Evolutionary conservation across 35 echinoderm and acorn worm genomes (phyloP).

Genomic region (Acanthaster planci): DNA sequence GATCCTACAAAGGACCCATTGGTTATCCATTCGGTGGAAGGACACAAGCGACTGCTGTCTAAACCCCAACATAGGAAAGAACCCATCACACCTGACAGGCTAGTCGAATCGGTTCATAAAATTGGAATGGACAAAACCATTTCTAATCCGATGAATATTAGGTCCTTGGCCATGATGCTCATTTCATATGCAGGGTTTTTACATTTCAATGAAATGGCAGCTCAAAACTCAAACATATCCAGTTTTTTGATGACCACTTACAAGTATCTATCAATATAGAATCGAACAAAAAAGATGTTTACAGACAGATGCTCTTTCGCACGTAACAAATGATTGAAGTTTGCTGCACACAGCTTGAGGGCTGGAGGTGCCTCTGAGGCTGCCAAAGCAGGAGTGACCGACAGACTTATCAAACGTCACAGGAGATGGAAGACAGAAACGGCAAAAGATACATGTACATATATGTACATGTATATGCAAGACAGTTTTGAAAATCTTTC

Average conservation of each 20-base stretch:
- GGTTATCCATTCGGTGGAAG: neutral
- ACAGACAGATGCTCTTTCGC: neutral
- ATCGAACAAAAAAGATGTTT: neutral
- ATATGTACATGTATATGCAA: slow-evolving; percentile 34
- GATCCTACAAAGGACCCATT: slow-evolving; percentile 11
- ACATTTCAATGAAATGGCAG: slow-evolving; percentile 19
- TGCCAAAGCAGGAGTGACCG: slow-evolving; percentile 36
- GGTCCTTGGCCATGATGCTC: no score
- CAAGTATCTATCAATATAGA: neutral
- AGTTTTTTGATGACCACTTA: neutral
- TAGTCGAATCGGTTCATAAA: neutral
- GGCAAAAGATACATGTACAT: slow-evolving; percentile 31
- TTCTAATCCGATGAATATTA: neutral
- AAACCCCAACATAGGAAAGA: slow-evolving; percentile 7
- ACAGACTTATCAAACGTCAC: slow-evolving; percentile 46
- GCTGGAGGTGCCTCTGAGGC: slow-evolving; percentile 51
- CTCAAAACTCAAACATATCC: neutral
- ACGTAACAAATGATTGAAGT: neutral
- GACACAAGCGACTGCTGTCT: neutral
- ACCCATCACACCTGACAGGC: neutral
- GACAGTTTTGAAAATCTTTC: slow-evolving; percentile 12
- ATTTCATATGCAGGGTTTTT: no score
- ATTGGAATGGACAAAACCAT: neutral
- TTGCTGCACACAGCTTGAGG: slow-evolving; percentile 39
- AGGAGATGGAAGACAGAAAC: slow-evolving; percentile 42